A percentile compares a stretch with the other conserved stretches of the same genome.
These are phyloP conservation scores for Danaus chrysippus DNA, from an alignment of 2,888 invertebrate species.

Conservation along the genomic window DNA sequence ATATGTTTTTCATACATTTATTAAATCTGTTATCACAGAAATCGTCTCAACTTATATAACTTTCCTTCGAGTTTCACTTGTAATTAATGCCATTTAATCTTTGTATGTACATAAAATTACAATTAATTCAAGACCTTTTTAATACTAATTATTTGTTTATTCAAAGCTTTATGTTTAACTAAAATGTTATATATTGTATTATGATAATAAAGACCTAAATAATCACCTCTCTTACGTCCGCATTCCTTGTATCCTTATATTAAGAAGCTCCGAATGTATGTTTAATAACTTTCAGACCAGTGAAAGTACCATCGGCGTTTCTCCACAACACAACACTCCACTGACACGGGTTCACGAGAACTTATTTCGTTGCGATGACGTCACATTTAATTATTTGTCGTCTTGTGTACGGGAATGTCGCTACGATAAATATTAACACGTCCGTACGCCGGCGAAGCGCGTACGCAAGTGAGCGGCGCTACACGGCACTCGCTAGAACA, in stretches of 20 bases:
- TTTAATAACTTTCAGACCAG: conserved; percentile 76
- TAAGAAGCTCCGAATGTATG: conserved; percentile 73
- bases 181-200: background rate
- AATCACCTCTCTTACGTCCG: conserved; percentile 55
- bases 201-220: conserved; percentile 18
- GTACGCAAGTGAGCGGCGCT: conserved; percentile 43
- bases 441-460: conserved; percentile 42
- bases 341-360: conserved; percentile 43
- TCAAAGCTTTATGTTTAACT: background rate
- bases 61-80: background rate
- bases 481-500: conserved; percentile 14
- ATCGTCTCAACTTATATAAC: background rate
- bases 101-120: background rate
- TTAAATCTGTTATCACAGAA: background rate
- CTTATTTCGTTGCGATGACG: conserved; percentile 41
- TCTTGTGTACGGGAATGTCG: conserved; percentile 24
- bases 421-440: conserved; percentile 17
- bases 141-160: background rate
- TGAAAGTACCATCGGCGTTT: conserved; percentile 75
- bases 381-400: conserved; percentile 44
- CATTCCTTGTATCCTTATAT: conserved; percentile 49
- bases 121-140: background rate
- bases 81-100: background rate
- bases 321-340: conserved; percentile 43
- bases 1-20: conserved; percentile 1